A percentile compares a stretch with the other conserved stretches of the same genome.
Conservation (phyloP, 2,888 invertebrate species). For the Ypsolopha sequella region DNA sequence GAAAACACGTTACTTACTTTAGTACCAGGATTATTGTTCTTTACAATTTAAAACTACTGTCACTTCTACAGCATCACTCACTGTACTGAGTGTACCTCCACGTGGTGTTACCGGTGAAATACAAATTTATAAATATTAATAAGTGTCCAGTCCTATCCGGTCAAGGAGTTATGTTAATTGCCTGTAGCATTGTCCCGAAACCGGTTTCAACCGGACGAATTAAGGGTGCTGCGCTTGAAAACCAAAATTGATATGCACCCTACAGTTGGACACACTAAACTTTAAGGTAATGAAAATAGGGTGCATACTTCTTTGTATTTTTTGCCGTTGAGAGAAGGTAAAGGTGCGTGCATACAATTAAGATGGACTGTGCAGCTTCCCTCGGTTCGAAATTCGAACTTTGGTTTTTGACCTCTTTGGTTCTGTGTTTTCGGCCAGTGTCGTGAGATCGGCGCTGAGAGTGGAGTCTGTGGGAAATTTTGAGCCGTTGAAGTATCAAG, state of each 20-base stretch:
- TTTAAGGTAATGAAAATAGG: background rate
- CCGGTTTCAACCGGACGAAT: slow-evolving; percentile 54
- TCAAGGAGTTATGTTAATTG: slow-evolving; percentile 69
- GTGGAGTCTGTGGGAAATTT: slow-evolving; percentile 51
- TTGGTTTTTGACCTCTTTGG: slow-evolving; percentile 51
- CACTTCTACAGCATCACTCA: slow-evolving; percentile 26
- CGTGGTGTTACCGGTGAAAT: slow-evolving; percentile 25
- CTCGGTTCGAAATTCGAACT: slow-evolving; percentile 49
- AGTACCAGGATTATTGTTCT: too few species aligned
- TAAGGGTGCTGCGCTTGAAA: slow-evolving; percentile 34
- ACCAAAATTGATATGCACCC: slow-evolving; percentile 16
- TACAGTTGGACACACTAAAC: background rate
- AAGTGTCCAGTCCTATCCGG: slow-evolving; percentile 49
- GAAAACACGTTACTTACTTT: too few species aligned
- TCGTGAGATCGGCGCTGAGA: slow-evolving; percentile 47
- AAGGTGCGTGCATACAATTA: slow-evolving; percentile 67
- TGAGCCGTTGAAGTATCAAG: background rate
- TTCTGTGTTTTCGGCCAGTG: slow-evolving; percentile 38
- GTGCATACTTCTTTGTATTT: background rate
- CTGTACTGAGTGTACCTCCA: slow-evolving; percentile 29
- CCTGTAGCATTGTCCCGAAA: slow-evolving; percentile 47
- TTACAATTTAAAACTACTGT: slow-evolving; percentile 1
- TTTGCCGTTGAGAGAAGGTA: slow-evolving; percentile 12
- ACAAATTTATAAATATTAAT: slow-evolving; percentile 55
- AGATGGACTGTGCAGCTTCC: slow-evolving; percentile 52